Evolutionary conservation across 1,140 invertebrate species (phyloP).

Genomic region (Coelopa frigida): DNA sequence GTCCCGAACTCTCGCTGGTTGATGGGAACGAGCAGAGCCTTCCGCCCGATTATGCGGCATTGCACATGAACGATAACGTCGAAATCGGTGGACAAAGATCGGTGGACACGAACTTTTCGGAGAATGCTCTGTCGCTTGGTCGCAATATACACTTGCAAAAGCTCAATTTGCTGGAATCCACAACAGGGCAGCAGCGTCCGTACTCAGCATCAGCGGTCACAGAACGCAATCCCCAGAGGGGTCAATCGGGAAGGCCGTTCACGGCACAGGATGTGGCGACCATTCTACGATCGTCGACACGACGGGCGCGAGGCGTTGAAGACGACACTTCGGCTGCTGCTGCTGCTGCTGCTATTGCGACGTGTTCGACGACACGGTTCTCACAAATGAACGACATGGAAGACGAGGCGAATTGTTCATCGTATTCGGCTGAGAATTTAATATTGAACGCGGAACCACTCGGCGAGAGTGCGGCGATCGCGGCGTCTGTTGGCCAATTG

Average conservation of each 20-base stretch:
- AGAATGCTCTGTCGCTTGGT: slow-evolving; percentile 24
- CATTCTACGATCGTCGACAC: slow-evolving; percentile 45
- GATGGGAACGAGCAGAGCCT: background rate
- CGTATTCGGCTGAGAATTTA: slow-evolving; percentile 50
- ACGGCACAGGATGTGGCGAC: slow-evolving; percentile 55
- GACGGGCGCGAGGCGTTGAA: background rate
- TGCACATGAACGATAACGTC: background rate
- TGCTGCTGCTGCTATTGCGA: background rate
- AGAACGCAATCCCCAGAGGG: slow-evolving; percentile 1
- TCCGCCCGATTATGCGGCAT: background rate
- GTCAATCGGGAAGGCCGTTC: slow-evolving; percentile 24
- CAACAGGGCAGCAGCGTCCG: background rate
- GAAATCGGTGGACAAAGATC: slow-evolving; percentile 12
- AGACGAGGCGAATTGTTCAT: slow-evolving; percentile 31
- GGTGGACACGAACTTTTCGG: slow-evolving; percentile 17
- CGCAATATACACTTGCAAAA: slow-evolving; percentile 14
- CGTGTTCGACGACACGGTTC: background rate
- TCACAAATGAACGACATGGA: slow-evolving; percentile 18
- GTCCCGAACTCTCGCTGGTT: slow-evolving; percentile 22
- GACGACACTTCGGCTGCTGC: background rate
- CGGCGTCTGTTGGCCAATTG: too few species aligned
- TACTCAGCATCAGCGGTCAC: slow-evolving; percentile 1
- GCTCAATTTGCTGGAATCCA: background rate
- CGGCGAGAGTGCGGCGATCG: slow-evolving; percentile 24
- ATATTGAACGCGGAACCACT: slow-evolving; percentile 53